Conservation (phyloP, 2,113 vertebrate species). For the Oceanites oceanicus region DNA sequence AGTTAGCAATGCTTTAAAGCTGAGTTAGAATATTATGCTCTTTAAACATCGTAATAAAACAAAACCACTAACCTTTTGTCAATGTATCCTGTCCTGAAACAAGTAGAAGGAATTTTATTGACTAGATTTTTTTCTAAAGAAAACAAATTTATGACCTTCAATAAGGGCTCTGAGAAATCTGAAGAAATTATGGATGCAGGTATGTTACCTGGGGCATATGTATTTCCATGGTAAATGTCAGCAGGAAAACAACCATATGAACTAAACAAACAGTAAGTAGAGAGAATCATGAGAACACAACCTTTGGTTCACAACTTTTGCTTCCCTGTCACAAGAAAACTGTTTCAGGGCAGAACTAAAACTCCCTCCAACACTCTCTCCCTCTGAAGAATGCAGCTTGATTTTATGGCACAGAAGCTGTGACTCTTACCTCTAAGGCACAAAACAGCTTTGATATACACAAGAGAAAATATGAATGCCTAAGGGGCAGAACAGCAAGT, state of each 20-base stretch:
- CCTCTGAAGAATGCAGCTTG: neutral
- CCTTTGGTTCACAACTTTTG: neutral
- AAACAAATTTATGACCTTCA: neutral
- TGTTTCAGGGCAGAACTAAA: neutral
- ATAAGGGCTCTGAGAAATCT: neutral
- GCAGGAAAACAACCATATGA: neutral
- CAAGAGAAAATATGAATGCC: constrained; percentile 21
- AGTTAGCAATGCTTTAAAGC: neutral
- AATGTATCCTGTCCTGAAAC: neutral
- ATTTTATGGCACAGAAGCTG: constrained; percentile 36
- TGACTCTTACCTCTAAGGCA: constrained; percentile 18
- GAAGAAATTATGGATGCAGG: neutral
- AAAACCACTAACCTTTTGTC: neutral
- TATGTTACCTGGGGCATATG: neutral
- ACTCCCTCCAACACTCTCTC: neutral
- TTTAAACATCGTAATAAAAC: neutral
- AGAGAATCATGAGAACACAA: neutral
- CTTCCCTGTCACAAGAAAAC: neutral
- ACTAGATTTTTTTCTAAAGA: neutral
- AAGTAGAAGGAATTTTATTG: neutral
- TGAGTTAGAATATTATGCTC: neutral
- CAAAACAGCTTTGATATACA: constrained; percentile 32
- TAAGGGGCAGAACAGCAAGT: constrained; percentile 15
- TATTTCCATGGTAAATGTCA: neutral
- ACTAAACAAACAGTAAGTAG: neutral